A percentile compares a stretch with the other conserved stretches of the same genome.
These are phyloP conservation scores for Tympanoctomys barrerae DNA, from an alignment of 2,797 vertebrate species.

Conservation along the genomic window DNA sequence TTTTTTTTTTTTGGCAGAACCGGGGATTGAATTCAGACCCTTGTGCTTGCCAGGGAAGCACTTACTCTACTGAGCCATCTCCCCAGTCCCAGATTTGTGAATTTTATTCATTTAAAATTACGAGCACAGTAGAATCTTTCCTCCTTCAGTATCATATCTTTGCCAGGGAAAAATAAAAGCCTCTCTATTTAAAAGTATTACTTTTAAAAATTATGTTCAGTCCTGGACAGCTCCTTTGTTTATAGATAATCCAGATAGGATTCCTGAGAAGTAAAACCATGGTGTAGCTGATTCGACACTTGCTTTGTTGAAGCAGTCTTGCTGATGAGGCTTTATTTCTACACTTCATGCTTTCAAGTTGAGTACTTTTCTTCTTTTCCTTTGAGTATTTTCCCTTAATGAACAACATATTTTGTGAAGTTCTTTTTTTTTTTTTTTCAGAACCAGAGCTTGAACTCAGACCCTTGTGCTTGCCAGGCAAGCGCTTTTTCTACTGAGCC, in stretches of 20 bases:
- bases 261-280: not conserved
- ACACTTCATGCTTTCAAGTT: not conserved
- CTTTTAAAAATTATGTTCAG: not conserved
- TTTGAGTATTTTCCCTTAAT: conserved; percentile 22
- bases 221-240: conserved; percentile 9
- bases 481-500: too few relatives aligned
- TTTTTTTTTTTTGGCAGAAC: too few relatives aligned
- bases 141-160: not conserved
- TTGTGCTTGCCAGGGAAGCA: too few relatives aligned
- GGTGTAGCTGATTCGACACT: conserved; percentile 6
- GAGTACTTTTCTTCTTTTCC: too few relatives aligned
- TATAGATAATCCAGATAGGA: not conserved
- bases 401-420: not conserved
- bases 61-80: too few relatives aligned
- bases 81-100: not conserved
- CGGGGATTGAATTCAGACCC: too few relatives aligned
- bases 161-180: conserved; percentile 3
- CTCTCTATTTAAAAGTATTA: conserved; percentile 34
- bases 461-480: too few relatives aligned
- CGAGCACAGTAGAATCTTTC: not conserved
- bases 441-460: too few relatives aligned
- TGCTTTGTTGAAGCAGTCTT: conserved; percentile 22
- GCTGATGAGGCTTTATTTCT: conserved; percentile 3
- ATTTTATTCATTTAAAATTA: conserved; percentile 43
- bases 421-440: too few relatives aligned